These are phyloP conservation scores for Cyanocitta stelleri DNA, from an alignment of 2,113 vertebrate genomes.

Conservation along the genomic window DNA sequence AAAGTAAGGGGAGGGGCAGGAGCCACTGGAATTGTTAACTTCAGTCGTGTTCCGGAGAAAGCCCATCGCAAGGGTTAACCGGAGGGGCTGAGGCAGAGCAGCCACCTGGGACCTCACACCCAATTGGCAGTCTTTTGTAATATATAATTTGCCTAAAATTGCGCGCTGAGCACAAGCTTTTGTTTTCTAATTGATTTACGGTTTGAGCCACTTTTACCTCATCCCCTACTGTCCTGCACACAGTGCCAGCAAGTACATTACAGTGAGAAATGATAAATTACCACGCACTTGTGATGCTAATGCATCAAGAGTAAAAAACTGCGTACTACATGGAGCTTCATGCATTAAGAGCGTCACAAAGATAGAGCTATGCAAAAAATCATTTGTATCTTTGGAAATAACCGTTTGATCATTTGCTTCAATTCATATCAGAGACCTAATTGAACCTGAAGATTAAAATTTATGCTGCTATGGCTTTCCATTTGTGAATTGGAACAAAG, in stretches of 20 bases:
- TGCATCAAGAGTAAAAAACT: constrained; percentile 68
- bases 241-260: constrained; percentile 79
- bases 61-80: constrained; percentile 62
- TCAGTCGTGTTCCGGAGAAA: neutral
- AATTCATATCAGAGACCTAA: constrained; percentile 42
- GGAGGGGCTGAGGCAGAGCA: constrained; percentile 5
- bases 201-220: constrained; percentile 77
- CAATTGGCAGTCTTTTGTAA: constrained; percentile 78
- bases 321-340: constrained; percentile 38
- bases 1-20: neutral
- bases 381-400: constrained; percentile 32
- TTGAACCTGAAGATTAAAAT: constrained; percentile 60
- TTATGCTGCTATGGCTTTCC: constrained; percentile 26
- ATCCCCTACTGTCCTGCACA: constrained; percentile 70
- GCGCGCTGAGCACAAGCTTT: constrained; percentile 75
- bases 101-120: constrained; percentile 73
- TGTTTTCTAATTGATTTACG: constrained; percentile 90
- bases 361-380: constrained; percentile 5
- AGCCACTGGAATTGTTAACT: neutral
- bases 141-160: constrained; percentile 81
- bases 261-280: constrained; percentile 81
- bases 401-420: constrained; percentile 53
- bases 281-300: constrained; percentile 77
- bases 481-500: constrained; percentile 36
- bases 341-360: constrained; percentile 10